Conservation (phyloP, 1,140 invertebrate species). For the Kradibia gibbosae region DNA sequence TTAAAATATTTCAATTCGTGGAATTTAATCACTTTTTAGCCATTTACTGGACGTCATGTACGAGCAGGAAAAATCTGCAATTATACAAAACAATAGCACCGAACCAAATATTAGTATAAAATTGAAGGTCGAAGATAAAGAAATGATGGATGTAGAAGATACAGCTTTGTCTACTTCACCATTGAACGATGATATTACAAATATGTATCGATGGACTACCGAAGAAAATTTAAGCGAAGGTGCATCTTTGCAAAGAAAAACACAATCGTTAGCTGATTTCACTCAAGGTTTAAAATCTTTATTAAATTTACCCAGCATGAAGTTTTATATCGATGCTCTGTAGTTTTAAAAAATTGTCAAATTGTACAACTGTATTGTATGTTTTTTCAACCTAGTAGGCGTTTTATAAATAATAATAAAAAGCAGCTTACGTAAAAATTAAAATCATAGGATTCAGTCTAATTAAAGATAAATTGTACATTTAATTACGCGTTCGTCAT, state of each 20-base stretch:
- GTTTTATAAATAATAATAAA: too few species aligned
- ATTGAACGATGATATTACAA: constrained; percentile 40
- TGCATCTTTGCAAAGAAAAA: constrained; percentile 64
- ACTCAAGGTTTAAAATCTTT: constrained; percentile 60
- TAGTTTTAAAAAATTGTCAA: not conserved
- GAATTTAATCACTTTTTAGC: too few species aligned
- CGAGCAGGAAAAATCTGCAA: constrained; percentile 77
- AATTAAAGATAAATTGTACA: too few species aligned
- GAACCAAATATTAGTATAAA: constrained; percentile 53
- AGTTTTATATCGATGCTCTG: not conserved
- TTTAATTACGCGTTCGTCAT: too few species aligned
- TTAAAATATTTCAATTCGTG: too few species aligned
- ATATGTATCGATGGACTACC: constrained; percentile 69
- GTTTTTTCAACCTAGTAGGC: too few species aligned
- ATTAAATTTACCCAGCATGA: constrained; percentile 39
- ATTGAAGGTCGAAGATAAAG: constrained; percentile 60
- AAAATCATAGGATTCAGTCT: too few species aligned
- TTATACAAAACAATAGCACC: constrained; percentile 45
- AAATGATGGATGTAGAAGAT: constrained; percentile 50
- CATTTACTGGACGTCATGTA: constrained; percentile 81
- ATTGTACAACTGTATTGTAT: not conserved
- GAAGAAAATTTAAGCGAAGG: constrained; percentile 70
- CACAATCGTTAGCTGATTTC: constrained; percentile 69
- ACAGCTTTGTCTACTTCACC: constrained; percentile 44
- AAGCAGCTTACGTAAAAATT: too few species aligned